phyloP scores from a whole-genome alignment of 2,113 vertebrate species.

The Eretmochelys imbricata region DNA sequence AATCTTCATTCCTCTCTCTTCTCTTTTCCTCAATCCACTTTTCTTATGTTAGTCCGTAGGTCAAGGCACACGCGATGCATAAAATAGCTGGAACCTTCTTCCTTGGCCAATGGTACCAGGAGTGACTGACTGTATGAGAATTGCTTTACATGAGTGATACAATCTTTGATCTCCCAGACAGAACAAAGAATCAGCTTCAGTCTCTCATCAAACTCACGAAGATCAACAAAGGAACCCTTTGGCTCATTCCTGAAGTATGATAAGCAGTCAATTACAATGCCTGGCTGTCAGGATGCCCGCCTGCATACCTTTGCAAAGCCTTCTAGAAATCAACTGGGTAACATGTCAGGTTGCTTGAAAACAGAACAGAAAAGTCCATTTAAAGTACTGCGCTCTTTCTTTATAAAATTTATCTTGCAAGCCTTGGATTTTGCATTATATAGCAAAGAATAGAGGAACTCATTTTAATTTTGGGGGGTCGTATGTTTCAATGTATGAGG shows the following conservation, averaged over 20 bases:
- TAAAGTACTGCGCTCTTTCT: not conserved
- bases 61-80: not conserved
- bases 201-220: not conserved
- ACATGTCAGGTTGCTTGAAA: not conserved
- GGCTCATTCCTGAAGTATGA: conserved; percentile 1
- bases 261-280: not conserved
- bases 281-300: not conserved
- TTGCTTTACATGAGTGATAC: not conserved
- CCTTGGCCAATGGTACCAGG: not conserved
- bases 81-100: not conserved
- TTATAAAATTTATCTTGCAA: not conserved
- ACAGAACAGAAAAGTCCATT: not conserved
- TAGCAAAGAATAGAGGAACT: not conserved
- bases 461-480: not conserved
- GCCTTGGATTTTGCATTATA: not conserved
- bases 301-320: not conserved
- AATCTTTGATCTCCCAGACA: not conserved
- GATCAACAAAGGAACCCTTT: not conserved
- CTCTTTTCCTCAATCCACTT: not conserved
- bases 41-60: not conserved
- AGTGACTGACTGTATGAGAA: not conserved
- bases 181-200: not conserved
- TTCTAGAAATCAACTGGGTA: not conserved
- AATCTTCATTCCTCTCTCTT: not conserved
- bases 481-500: not conserved